Evolutionary conservation across 2,888 invertebrate genomes (phyloP), one percentile per base, ranked within the genome.

Genomic region (Volucella inflata): DNA sequence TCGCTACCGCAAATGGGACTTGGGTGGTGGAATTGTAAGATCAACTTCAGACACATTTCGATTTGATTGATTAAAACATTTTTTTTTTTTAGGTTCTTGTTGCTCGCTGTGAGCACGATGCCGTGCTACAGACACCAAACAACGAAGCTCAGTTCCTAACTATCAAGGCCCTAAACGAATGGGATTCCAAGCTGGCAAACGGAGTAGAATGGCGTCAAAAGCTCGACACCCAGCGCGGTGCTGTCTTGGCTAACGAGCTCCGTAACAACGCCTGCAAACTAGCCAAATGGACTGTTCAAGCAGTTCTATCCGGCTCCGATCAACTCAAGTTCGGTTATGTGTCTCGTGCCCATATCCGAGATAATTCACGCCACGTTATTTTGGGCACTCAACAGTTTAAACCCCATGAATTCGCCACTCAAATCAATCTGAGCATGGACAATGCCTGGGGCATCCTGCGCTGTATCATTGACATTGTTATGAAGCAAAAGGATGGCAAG

Each of bases 231-330:
- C 99, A 99, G 93, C 95, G 99, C 72, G 99, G 99, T 82, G 99
- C 99, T 9, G 99, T 99, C 9, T 93, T 99, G 67, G 99, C 99
- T 16, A 99, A 99, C 90, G 99, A 99, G 92, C 93, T 99, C 87
- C 95, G 99, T 88, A 99, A 99, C 92, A 99, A 99, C 93, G 98
- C 98, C n/a, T 99, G 98, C 94, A 99, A 99, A 93, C 94, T 99
- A 83, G 99, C 99, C 87, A 99, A 99, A 91, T 99, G 99, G 99
- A 99, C 99, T 0, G 97, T 98, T 0, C 97, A 96, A 93, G 97
- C 98, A 8, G 93, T 98, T 9, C 93, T 99, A 16, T 98, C 99
- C 74, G 98, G 99, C 42, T 98, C 98, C 6, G 98, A 99, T 93
- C 98, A 98, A 92, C 95, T 99, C 89, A 99, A 99, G 93, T 97